Percentiles rank a stretch among this genome's conserved stretches.
These are phyloP conservation scores for Arnoldichthys spilopterus DNA, from an alignment of 2,797 vertebrate species.

Conservation along the genomic window DNA sequence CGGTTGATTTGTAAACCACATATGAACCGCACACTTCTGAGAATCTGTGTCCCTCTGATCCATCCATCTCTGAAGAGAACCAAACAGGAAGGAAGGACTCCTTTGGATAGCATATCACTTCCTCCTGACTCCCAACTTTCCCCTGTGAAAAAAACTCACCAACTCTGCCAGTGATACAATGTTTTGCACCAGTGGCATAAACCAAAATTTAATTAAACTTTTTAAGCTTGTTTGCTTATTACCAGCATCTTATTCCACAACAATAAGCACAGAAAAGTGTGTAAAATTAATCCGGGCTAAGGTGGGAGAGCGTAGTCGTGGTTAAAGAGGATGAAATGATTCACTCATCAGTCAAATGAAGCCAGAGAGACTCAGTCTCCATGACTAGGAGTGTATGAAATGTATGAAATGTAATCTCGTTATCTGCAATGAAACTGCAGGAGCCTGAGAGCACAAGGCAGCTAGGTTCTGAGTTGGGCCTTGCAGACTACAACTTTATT, in stretches of 20 bases:
- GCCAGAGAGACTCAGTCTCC: slow-evolving; percentile 7
- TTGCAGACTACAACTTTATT: slow-evolving; percentile 29
- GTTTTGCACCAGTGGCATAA: slow-evolving; percentile 15
- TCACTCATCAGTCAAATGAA: slow-evolving; percentile 20
- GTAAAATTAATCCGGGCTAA: slow-evolving; percentile 23
- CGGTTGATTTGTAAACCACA: neutral
- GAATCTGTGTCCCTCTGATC: neutral
- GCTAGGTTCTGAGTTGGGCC: slow-evolving; percentile 26
- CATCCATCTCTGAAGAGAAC: neutral
- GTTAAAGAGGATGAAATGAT: slow-evolving; percentile 23
- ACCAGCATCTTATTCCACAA: slow-evolving; percentile 8
- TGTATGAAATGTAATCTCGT: slow-evolving; percentile 43
- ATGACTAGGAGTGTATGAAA: slow-evolving; percentile 32
- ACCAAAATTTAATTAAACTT: slow-evolving; percentile 22
- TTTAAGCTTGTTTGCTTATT: slow-evolving; percentile 23
- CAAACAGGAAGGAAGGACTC: neutral
- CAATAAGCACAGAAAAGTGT: slow-evolving; percentile 29
- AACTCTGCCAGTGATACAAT: neutral
- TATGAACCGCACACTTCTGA: neutral
- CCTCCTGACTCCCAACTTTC: neutral
- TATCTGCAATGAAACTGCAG: slow-evolving; percentile 41
- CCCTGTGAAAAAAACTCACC: neutral
- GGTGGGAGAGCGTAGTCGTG: neutral
- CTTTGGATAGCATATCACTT: neutral
- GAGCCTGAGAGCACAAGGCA: slow-evolving; percentile 41